Conservation (phyloP, 1,140 invertebrate species). For the Cheumatopsyche charites region DNA sequence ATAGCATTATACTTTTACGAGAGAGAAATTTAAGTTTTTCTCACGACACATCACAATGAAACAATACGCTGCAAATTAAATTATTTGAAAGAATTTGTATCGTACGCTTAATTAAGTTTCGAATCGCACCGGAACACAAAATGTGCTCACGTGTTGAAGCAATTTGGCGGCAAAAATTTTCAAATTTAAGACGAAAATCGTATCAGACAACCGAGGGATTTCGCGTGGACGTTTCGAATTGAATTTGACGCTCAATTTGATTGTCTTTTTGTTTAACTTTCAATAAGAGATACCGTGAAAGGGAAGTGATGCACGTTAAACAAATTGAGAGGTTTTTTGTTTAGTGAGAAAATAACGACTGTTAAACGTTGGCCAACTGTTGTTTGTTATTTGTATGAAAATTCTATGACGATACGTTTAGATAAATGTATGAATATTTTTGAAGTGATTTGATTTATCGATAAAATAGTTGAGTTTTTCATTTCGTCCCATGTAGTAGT, state of each 20-base stretch:
- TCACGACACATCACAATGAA: background rate
- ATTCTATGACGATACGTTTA: no score
- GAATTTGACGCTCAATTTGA: constrained; percentile 20
- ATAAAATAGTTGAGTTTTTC: no score
- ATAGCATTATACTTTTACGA: background rate
- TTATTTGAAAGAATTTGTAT: constrained; percentile 2
- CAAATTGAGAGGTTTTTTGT: background rate
- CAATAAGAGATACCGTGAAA: constrained; percentile 2
- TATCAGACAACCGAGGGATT: background rate
- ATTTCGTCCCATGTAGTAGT: no score
- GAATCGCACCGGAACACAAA: background rate
- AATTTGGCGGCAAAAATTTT: no score
- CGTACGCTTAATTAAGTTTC: background rate
- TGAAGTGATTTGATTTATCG: no score
- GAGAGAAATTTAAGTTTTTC: constrained; percentile 1
- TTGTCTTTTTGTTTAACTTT: constrained; percentile 2
- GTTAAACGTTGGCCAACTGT: constrained; percentile 4
- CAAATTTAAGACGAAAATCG: no score
- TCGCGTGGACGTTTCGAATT: constrained; percentile 2
- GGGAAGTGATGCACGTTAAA: constrained; percentile 8
- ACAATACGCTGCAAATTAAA: constrained; percentile 13
- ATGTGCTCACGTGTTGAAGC: no score
- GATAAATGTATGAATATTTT: no score
- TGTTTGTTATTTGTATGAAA: no score
- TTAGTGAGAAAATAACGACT: background rate